Evolutionary conservation across 2,888 invertebrate genomes (phyloP).

Genomic region (Aphrophora alni): DNA sequence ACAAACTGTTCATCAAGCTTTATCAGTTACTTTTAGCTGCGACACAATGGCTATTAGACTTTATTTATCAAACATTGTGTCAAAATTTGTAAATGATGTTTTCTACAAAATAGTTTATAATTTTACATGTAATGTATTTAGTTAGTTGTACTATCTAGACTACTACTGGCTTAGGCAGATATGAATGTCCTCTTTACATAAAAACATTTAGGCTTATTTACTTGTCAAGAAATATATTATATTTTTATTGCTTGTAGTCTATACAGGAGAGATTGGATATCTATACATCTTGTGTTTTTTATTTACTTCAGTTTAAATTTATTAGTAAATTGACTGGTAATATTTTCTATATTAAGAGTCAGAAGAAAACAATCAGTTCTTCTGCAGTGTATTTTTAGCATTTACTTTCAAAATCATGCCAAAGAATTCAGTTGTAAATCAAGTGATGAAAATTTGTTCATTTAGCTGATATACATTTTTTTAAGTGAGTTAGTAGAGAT

Average conservation of each 20-base stretch:
- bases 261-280: not conserved
- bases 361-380: not conserved
- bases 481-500: not conserved
- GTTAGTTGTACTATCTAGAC: not conserved
- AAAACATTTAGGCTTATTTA: not conserved
- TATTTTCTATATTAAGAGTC: not conserved
- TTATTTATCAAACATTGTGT: not conserved
- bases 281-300: not conserved
- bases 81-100: not conserved
- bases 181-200: not conserved
- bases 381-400: not conserved
- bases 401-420: not conserved
- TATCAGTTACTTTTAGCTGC: not conserved
- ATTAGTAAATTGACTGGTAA: slow-evolving; percentile 31
- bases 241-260: not conserved
- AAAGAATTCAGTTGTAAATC: not conserved
- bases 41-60: not conserved
- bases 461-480: not conserved
- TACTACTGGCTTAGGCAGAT: not conserved
- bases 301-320: not conserved
- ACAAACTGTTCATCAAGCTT: not conserved
- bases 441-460: not conserved
- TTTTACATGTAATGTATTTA: not conserved
- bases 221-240: not conserved
- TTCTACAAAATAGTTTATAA: not conserved